Conservation (phyloP, 2,888 invertebrate species). For the Philopedon plagiatum region DNA sequence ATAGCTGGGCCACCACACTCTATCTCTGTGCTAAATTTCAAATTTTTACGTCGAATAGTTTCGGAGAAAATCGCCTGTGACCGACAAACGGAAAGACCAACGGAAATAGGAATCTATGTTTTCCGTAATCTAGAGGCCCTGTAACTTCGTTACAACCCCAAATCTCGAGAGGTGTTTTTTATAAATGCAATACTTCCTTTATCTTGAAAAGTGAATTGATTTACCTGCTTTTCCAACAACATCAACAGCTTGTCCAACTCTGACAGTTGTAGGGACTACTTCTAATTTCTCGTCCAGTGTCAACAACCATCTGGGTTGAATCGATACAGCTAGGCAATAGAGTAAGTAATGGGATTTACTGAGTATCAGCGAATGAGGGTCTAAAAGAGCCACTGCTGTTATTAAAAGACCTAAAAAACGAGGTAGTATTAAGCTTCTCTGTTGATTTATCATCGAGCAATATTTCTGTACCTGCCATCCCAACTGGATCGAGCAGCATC, state of each 20-base stretch:
- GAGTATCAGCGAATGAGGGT: slow-evolving; percentile 73
- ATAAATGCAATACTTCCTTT: no score
- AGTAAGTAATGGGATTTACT: slow-evolving; percentile 95
- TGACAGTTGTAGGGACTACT: slow-evolving; percentile 91
- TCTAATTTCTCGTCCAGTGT: slow-evolving; percentile 95
- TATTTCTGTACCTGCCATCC: slow-evolving; percentile 90
- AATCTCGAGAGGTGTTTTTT: no score
- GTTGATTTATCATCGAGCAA: no score
- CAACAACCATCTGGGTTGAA: slow-evolving; percentile 98
- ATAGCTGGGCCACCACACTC: no score
- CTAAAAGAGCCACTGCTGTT: slow-evolving; percentile 62
- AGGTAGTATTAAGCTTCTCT: neutral
- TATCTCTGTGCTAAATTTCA: no score
- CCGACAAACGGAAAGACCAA: no score
- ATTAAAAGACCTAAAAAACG: slow-evolving; percentile 61
- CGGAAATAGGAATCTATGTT: no score
- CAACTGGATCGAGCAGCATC: slow-evolving; percentile 92
- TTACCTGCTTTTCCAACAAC: slow-evolving; percentile 95
- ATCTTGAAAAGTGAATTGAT: no score
- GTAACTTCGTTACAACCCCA: no score
- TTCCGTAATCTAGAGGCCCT: no score
- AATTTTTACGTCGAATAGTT: no score
- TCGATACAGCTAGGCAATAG: slow-evolving; percentile 93
- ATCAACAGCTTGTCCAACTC: slow-evolving; percentile 96
- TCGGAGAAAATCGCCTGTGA: no score